Evolutionary conservation across 2,113 vertebrate species (phyloP).

Genomic region (Pica pica): DNA sequence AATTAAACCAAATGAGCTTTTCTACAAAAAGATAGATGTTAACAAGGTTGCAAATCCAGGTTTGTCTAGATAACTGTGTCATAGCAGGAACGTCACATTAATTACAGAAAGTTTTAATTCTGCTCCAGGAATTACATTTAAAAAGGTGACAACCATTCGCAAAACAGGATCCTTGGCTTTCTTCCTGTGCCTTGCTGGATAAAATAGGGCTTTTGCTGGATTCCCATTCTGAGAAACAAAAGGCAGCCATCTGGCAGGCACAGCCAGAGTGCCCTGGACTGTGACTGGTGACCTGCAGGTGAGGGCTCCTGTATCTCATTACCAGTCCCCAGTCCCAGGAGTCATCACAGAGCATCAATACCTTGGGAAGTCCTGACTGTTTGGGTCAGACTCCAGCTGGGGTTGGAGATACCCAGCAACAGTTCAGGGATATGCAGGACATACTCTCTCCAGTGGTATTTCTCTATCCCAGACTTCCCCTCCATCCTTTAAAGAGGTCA

Average conservation of each 20-base stretch:
- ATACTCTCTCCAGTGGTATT: neutral
- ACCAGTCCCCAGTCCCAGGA: neutral
- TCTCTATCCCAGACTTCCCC: neutral
- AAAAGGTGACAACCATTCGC: neutral
- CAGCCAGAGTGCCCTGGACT: neutral
- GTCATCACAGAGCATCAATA: neutral
- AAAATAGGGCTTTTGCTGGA: neutral
- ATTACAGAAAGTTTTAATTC: neutral
- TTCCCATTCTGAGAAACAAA: neutral
- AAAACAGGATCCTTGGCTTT: neutral
- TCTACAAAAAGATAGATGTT: neutral
- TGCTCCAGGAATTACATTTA: neutral
- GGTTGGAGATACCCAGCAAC: neutral
- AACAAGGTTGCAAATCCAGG: neutral
- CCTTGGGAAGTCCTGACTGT: neutral
- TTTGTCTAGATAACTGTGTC: neutral
- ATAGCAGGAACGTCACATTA: neutral
- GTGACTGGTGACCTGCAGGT: slow-evolving; percentile 3
- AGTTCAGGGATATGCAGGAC: neutral
- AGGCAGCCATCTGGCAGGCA: slow-evolving; percentile 40
- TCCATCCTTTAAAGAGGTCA: neutral
- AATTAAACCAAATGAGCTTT: neutral
- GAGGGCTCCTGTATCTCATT: slow-evolving; percentile 14
- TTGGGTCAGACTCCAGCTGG: neutral
- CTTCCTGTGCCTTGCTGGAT: neutral